Evolutionary conservation across 2,797 vertebrate genomes (phyloP).

Genomic region (Muscicapa comitata): DNA sequence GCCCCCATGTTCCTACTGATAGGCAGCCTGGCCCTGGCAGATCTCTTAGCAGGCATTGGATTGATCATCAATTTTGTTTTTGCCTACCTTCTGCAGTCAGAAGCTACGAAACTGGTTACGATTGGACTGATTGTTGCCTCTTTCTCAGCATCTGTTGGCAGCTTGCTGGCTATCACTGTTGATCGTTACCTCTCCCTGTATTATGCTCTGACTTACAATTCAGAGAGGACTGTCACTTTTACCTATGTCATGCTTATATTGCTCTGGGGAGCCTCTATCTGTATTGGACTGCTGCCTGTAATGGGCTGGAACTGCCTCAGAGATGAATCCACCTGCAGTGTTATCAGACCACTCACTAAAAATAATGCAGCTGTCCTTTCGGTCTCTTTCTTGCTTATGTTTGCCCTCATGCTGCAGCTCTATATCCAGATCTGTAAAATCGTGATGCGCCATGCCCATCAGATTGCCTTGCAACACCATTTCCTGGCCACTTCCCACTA

Average conservation of each 20-base stretch:
- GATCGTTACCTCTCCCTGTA: slow-evolving; percentile 98
- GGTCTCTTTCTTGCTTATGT: slow-evolving; percentile 94
- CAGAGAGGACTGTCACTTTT: slow-evolving; percentile 93
- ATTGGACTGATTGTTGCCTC: slow-evolving; percentile 95
- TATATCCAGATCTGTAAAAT: slow-evolving; percentile 99
- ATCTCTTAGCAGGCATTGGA: slow-evolving; percentile 94
- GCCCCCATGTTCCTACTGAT: slow-evolving; percentile 98
- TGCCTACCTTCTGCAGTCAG: slow-evolving; percentile 93
- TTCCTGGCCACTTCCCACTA: slow-evolving; percentile 97
- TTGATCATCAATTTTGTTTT: slow-evolving; percentile 94
- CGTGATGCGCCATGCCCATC: slow-evolving; percentile 95
- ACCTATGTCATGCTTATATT: slow-evolving; percentile 95
- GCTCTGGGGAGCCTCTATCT: slow-evolving; percentile 92
- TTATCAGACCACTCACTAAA: slow-evolving; percentile 95
- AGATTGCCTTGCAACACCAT: slow-evolving; percentile 98
- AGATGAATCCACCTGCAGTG: slow-evolving; percentile 92
- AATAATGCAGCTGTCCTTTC: slow-evolving; percentile 94
- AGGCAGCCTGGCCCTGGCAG: slow-evolving; percentile 94
- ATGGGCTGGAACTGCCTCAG: slow-evolving; percentile 95
- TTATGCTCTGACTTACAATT: slow-evolving; percentile 97
- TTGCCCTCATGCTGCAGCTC: slow-evolving; percentile 98
- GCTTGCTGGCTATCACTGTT: slow-evolving; percentile 95
- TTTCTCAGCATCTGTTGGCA: slow-evolving; percentile 97
- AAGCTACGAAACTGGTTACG: slow-evolving; percentile 91
- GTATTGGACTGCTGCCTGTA: slow-evolving; percentile 91